Evolutionary conservation across 2,888 invertebrate genomes (phyloP).

Genomic region (Tetramorium bicarinatum): DNA sequence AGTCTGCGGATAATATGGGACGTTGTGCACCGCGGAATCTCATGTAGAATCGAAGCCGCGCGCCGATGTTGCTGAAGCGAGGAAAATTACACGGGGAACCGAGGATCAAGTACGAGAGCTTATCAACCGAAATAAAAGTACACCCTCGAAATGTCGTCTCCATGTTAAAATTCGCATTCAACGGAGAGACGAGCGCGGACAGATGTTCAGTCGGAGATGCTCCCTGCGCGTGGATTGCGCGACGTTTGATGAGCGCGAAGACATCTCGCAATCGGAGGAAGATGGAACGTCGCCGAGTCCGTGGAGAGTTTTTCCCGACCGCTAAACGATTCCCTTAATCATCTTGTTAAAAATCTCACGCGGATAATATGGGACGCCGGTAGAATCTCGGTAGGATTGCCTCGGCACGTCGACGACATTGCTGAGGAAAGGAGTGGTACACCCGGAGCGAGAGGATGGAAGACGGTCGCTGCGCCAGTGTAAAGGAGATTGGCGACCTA

Average conservation of each 20-base stretch:
- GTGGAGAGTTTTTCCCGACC: neutral
- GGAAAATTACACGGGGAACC: slow-evolving; percentile 42
- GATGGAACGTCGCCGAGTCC: neutral
- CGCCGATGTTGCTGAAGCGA: slow-evolving; percentile 26
- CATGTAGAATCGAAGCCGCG: slow-evolving; percentile 54
- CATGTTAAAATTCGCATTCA: neutral
- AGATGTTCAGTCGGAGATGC: neutral
- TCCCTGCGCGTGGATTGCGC: neutral
- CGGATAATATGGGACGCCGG: slow-evolving; percentile 49
- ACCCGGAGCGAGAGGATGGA: slow-evolving; percentile 53
- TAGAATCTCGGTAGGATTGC: slow-evolving; percentile 64
- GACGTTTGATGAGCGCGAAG: neutral
- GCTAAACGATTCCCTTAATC: neutral
- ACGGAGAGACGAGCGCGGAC: neutral
- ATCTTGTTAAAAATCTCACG: slow-evolving; percentile 16
- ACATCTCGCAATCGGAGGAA: neutral
- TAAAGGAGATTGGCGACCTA: slow-evolving; percentile 68
- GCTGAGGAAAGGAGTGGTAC: slow-evolving; percentile 57
- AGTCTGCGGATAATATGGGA: slow-evolving; percentile 79
- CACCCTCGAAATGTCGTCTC: slow-evolving; percentile 17
- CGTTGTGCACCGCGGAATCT: slow-evolving; percentile 66
- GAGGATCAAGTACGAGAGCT: slow-evolving; percentile 15
- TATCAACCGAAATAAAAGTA: slow-evolving; percentile 23
- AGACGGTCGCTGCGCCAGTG: slow-evolving; percentile 61
- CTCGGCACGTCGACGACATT: slow-evolving; percentile 56